A percentile compares a stretch with the other conserved stretches of the same genome.
Conservation (phyloP, 2,113 vertebrate species). For the Pavo muticus region DNA sequence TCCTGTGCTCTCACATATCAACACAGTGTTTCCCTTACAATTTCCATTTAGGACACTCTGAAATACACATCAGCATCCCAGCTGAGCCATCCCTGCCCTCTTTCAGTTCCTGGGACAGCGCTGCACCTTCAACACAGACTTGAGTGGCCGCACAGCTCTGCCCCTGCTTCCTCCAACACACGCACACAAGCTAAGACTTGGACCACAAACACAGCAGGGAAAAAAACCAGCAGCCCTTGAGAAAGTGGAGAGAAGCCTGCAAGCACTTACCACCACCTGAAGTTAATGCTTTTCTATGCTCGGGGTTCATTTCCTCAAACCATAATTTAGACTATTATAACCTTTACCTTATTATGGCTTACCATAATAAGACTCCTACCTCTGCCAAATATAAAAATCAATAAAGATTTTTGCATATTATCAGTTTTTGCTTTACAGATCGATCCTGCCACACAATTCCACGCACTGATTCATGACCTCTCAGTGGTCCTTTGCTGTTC, state of each 20-base stretch:
- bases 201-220: neutral
- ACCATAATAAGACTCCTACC: neutral
- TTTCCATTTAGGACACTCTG: neutral
- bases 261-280: neutral
- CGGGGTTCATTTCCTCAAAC: neutral
- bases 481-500: neutral
- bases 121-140: neutral
- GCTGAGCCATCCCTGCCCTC: neutral
- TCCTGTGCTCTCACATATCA: neutral
- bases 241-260: neutral
- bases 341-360: neutral
- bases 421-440: neutral
- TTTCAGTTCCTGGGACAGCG: neutral
- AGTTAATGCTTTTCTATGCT: neutral
- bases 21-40: neutral
- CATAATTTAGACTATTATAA: neutral
- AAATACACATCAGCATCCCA: accelerated
- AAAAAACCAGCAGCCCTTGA: neutral
- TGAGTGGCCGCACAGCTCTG: neutral
- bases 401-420: neutral
- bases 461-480: neutral
- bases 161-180: neutral
- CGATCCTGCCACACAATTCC: neutral
- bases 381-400: neutral
- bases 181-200: accelerated